Base-by-base conservation (phyloP, 2,888 invertebrate species). In the Lacanobia wlatinum region DNA sequence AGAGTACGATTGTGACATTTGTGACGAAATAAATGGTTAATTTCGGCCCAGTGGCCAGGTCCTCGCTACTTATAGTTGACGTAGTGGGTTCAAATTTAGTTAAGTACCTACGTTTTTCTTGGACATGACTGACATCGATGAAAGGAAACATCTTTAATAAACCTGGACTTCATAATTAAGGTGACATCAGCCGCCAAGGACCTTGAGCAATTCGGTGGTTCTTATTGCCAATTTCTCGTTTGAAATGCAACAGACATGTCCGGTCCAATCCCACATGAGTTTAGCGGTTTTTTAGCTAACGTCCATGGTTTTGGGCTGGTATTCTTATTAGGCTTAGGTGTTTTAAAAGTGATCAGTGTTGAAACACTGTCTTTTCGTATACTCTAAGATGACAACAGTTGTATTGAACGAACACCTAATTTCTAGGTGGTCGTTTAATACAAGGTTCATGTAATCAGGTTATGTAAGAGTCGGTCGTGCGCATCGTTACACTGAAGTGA, bases 401-500 rank as follows among this genome's bases (percentile, higher is more conserved):
- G 28, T 18, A 28, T 18, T 55, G 16, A 55, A 28, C 8, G 14
- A 55, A 16, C 55, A 18, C 23, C n/a, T 80, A 59, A 10, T 50
- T 65, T 68, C 65, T 23, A 67, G 58, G 18, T 59, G 28, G 62
- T 34, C 50, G 76, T 83, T 84, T 59, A 21, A 40, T 40, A 77
- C 53, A 74, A 70, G 70, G 62, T 62, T 86, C 75, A 83, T 76
- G 77, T 82, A 87, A 87, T 61, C 34, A 46, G 62, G 64, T 82
- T 85, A 78, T 71, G 84, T 84, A 89, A 89, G 76, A 83, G 67
- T 76, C 76, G 73, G 59, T 82, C 85, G 84, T 75, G 86, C 88
- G 87, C 80, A 80, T 79, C 85, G 84, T 76, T 85, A 82, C 76
- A 77, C 80, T 68, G 16, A 61, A 72, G 69, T 71, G 66, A 60